Evolutionary conservation across 2,888 invertebrate genomes (phyloP), one percentile per base, ranked within the genome.

Genomic region (Phyto melanocephala): DNA sequence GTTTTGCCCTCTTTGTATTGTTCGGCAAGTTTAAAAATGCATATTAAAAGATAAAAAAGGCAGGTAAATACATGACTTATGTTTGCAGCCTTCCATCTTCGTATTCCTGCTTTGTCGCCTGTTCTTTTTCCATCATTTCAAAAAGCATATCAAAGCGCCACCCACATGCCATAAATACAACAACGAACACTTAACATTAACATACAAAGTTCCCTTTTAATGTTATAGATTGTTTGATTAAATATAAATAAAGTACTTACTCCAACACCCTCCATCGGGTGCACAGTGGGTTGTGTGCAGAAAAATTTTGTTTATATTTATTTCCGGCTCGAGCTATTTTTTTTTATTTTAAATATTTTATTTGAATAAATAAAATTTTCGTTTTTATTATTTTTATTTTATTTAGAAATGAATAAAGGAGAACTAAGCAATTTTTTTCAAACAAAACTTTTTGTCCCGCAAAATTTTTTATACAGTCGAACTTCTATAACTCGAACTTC

Each of bases 81-180:
- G 35, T 45, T 40, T 58, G 15, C 40, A 62, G 60, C 17, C 50
- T 60, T 10, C 58, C 17, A 37, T 3, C 28, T 24, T 0, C 28
- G 10, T 77, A 82, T 60, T 67, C 75, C 65, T 71, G 52, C 70
- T 75, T 71, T 65, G 79, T 75, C 79, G 74, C 79, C 70, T 79
- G 74, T 75, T 62, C 54, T 47, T 62, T 68, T 54, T 70, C 62
- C 20, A 50, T 63, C 20, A 47, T 77, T 28, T 75, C 47, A 17
- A 71, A 79, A 75, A 82, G 79, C 82, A 76, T 82, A 82, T 75
- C 82, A 79, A 79, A 79, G 82, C 82, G 82, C 82, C 82, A 82
- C 82, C 82, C 79, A 82, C 82, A 82, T 79, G 79, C 71, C 75
- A 82, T 40, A 71, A 78, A 65, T 35, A 24, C 63, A 50, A 50